phyloP scores from a whole-genome alignment of 2,113 vertebrate genomes.

The Antechinus stuartii region DNA sequence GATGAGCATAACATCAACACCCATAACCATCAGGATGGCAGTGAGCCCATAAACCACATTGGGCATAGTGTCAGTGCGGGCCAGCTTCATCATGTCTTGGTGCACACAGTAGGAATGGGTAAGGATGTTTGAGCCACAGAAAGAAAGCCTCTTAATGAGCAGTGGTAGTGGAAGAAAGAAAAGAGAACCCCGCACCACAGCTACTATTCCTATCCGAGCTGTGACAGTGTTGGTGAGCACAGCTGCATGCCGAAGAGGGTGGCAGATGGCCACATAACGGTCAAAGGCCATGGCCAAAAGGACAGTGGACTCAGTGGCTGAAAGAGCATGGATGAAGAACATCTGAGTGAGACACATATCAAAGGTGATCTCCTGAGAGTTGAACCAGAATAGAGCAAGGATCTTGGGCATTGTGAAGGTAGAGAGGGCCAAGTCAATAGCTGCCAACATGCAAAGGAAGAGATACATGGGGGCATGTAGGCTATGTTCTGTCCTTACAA shows the following conservation, averaged over 20 bases:
- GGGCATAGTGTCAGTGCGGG: conserved; percentile 63
- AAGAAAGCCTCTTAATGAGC: conserved; percentile 73
- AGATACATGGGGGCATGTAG: conserved; percentile 79
- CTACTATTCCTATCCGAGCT: conserved; percentile 67
- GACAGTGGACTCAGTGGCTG: conserved; percentile 77
- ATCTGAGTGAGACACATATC: conserved; percentile 78
- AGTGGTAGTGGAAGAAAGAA: conserved; percentile 77
- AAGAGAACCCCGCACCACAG: conserved; percentile 69
- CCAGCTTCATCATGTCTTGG: conserved; percentile 77
- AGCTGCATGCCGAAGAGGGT: conserved; percentile 72
- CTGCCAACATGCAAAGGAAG: conserved; percentile 80
- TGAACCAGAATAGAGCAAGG: conserved; percentile 78
- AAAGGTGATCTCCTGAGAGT: conserved; percentile 72
- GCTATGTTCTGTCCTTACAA: conserved; percentile 70
- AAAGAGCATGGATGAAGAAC: conserved; percentile 79
- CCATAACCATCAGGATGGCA: conserved; percentile 75
- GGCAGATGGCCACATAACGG: conserved; percentile 79
- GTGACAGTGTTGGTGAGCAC: conserved; percentile 75
- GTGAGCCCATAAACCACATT: conserved; percentile 75
- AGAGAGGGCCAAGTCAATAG: conserved; percentile 76
- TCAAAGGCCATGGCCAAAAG: conserved; percentile 79
- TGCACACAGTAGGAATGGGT: conserved; percentile 77
- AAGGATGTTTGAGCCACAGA: conserved; percentile 74
- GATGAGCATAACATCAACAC: conserved; percentile 72
- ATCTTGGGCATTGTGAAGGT: conserved; percentile 79